Evolutionary conservation across 2,888 invertebrate species (phyloP).

Genomic region (Orgyia antiqua): DNA sequence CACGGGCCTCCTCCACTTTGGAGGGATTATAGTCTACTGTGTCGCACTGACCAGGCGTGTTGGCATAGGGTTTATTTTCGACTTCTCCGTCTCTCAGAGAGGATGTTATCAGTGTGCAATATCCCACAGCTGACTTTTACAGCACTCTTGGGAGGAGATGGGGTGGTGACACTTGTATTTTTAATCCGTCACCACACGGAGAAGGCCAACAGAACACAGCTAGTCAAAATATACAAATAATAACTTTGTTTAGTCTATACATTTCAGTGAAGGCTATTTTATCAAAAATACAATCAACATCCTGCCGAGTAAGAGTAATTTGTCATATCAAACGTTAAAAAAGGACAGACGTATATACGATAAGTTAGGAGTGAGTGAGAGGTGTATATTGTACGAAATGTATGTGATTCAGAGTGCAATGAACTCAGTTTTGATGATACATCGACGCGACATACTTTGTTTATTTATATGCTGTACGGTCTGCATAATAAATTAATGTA

Average conservation of each 20-base stretch:
- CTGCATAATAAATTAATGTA: conserved; percentile 7
- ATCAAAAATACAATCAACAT: conserved; percentile 7
- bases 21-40: no score
- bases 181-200: no score
- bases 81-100: no score
- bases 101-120: no score
- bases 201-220: no score
- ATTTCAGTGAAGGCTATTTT: conserved; percentile 1
- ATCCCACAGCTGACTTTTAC: no score
- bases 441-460: conserved; percentile 29
- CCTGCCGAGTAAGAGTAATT: conserved; percentile 12
- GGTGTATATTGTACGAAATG: conserved; percentile 32
- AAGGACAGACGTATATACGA: conserved; percentile 24
- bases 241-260: conserved; percentile 1
- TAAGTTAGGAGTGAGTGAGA: conserved; percentile 36
- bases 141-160: no score
- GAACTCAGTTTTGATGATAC: conserved; percentile 56
- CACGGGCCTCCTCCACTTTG: no score
- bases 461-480: conserved; percentile 12
- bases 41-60: no score
- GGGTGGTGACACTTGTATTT: no score
- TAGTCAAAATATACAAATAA: no score
- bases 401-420: conserved; percentile 49
- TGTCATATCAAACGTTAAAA: conserved; percentile 17
- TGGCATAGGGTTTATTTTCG: no score